Conservation (phyloP, 1,140 invertebrate genomes). For the Drosophila virilis region DNA sequence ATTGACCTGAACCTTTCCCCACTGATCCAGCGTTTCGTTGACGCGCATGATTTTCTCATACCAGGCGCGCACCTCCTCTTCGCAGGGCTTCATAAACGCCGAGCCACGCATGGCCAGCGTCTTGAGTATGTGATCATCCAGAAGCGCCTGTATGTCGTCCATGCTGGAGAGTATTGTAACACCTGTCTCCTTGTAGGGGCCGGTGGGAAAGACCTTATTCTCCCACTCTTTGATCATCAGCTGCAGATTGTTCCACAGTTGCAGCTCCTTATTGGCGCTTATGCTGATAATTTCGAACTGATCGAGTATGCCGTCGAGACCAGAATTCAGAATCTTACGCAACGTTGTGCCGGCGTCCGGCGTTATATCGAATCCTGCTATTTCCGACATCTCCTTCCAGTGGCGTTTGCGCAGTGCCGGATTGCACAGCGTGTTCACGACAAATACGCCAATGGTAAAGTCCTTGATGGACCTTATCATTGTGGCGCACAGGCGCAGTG, state of each 20-base stretch:
- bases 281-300: conserved; percentile 94
- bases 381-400: conserved; percentile 95
- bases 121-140: conserved; percentile 96
- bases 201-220: conserved; percentile 89
- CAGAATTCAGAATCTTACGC: conserved; percentile 91
- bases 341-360: conserved; percentile 94
- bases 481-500: conserved; percentile 90
- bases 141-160: conserved; percentile 93
- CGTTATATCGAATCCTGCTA: conserved; percentile 92
- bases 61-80: conserved; percentile 91
- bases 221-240: conserved; percentile 95
- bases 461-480: conserved; percentile 90
- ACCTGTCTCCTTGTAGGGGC: conserved; percentile 91
- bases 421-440: conserved; percentile 94
- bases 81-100: conserved; percentile 95
- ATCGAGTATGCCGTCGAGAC: conserved; percentile 90
- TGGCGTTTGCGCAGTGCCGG: conserved; percentile 93
- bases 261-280: conserved; percentile 94
- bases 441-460: conserved; percentile 91
- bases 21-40: conserved; percentile 93
- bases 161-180: conserved; percentile 91
- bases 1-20: conserved; percentile 94
- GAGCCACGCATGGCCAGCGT: conserved; percentile 95
- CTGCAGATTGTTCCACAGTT: conserved; percentile 90
- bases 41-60: conserved; percentile 92